Conservation (phyloP, 2,113 vertebrate genomes). For the Tragelaphus scriptus region DNA sequence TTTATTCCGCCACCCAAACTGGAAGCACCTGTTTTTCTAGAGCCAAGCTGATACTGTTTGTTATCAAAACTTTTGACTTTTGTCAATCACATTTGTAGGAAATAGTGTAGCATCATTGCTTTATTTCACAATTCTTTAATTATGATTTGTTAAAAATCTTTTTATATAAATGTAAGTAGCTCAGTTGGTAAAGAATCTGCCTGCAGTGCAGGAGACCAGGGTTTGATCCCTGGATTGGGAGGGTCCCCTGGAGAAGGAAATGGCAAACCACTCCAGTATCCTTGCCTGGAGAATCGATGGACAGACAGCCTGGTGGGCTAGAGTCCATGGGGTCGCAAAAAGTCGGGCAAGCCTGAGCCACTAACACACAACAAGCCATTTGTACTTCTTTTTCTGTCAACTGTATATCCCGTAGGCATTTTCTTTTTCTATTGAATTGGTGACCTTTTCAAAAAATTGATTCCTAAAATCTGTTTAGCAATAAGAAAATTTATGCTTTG, state of each 20-base stretch:
- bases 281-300: neutral
- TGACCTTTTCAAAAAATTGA: conserved; percentile 6
- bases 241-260: neutral
- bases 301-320: neutral
- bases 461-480: neutral
- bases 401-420: neutral
- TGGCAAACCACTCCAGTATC: neutral
- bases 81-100: neutral
- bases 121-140: neutral
- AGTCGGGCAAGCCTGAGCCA: neutral
- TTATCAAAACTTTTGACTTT: neutral
- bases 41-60: neutral
- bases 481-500: neutral
- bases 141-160: neutral
- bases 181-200: neutral
- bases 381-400: neutral
- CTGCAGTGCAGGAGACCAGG: neutral
- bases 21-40: neutral
- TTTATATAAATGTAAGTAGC: neutral
- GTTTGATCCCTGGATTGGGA: rapidly evolving
- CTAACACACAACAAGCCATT: neutral
- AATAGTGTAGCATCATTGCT: neutral
- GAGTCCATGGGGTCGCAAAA: neutral
- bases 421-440: neutral
- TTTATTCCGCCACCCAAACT: neutral